Conservation (phyloP, 2,888 invertebrate species). For the Tiliacea aurago region DNA sequence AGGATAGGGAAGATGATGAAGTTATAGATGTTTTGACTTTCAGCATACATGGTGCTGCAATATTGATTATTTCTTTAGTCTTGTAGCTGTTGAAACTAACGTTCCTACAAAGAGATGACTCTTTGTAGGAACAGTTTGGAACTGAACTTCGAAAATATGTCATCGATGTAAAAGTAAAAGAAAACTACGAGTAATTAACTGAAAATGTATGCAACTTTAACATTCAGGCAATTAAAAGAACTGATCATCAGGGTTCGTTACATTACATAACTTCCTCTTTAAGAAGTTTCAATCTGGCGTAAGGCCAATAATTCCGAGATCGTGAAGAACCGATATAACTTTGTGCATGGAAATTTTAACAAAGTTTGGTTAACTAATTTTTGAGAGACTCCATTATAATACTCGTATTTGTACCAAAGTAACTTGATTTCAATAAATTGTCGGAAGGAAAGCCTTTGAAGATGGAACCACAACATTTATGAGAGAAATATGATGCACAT, state of each 20-base stretch:
- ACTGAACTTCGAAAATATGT: neutral
- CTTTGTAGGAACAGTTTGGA: neutral
- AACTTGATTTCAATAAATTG: neutral
- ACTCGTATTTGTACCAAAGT: neutral
- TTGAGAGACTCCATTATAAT: conserved; percentile 8
- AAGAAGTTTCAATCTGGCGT: conserved; percentile 40
- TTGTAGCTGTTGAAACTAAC: no score
- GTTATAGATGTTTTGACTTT: conserved; percentile 9
- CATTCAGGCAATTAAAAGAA: conserved; percentile 16
- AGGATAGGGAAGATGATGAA: conserved; percentile 5
- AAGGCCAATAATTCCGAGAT: conserved; percentile 31
- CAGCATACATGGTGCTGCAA: neutral
- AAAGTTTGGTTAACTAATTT: conserved; percentile 30
- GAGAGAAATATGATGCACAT: neutral
- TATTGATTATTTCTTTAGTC: neutral
- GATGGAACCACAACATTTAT: neutral
- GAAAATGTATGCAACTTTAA: neutral
- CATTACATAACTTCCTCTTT: conserved; percentile 25
- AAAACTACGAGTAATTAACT: neutral
- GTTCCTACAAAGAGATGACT: no score
- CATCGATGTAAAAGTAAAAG: neutral
- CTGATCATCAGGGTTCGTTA: conserved; percentile 14
- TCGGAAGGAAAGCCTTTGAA: neutral
- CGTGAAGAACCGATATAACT: conserved; percentile 38
- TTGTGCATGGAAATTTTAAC: conserved; percentile 47